phyloP scores from a whole-genome alignment of 2,888 invertebrate species.

The Agrochola circellaris region DNA sequence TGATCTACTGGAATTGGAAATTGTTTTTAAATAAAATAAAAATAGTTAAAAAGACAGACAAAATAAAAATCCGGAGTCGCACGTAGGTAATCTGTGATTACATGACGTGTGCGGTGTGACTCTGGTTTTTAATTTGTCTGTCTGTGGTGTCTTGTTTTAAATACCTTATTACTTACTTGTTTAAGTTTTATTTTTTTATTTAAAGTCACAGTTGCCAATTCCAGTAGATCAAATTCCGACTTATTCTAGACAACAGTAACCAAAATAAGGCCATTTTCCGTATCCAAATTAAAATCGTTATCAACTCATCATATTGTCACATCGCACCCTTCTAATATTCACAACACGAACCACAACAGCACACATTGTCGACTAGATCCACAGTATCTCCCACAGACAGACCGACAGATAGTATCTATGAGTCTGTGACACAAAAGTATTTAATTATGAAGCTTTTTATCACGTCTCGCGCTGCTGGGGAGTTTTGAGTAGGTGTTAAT shows the following conservation, averaged over 20 bases:
- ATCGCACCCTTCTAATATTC: conserved; percentile 36
- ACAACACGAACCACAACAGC: conserved; percentile 28
- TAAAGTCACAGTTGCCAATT: background rate
- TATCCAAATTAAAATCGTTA: conserved; percentile 34
- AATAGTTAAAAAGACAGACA: no score
- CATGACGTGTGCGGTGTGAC: no score
- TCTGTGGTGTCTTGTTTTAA: no score
- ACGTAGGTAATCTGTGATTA: no score
- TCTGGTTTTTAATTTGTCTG: no score
- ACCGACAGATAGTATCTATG: conserved; percentile 72
- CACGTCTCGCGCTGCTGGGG: conserved; percentile 51
- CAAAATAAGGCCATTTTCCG: background rate
- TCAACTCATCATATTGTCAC: conserved; percentile 44
- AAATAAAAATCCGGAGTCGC: no score
- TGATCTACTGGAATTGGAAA: no score
- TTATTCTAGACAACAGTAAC: background rate
- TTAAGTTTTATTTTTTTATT: no score
- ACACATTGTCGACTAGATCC: conserved; percentile 46
- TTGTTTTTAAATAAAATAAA: no score
- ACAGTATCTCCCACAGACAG: conserved; percentile 66
- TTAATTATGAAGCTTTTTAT: conserved; percentile 74
- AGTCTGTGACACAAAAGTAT: conserved; percentile 68
- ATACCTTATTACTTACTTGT: no score
- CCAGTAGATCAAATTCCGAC: background rate
- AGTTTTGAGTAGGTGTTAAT: conserved; percentile 14